A percentile compares a stretch with the other conserved stretches of the same genome.
These are phyloP conservation scores for Rhyzopertha dominica DNA, from an alignment of 1,140 invertebrate genomes.

Conservation along the genomic window DNA sequence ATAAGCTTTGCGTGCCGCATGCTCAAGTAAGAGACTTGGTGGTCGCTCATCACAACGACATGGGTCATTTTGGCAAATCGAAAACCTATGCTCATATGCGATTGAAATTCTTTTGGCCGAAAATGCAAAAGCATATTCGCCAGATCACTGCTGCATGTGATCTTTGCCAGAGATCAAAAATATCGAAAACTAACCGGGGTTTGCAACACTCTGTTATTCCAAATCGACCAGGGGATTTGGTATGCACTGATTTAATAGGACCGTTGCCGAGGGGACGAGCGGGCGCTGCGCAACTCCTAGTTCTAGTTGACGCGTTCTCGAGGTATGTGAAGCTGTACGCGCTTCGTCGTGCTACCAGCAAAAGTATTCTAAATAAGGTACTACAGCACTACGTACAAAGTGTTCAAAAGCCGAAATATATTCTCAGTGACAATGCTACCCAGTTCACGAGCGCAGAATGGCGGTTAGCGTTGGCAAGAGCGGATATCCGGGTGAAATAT, in stretches of 20 bases:
- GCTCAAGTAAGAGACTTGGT: neutral
- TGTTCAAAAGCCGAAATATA: neutral
- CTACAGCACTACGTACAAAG: neutral
- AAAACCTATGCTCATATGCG: neutral
- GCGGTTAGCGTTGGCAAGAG: neutral
- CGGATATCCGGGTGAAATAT: neutral
- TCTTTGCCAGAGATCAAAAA: slow-evolving; percentile 1
- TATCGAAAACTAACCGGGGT: neutral
- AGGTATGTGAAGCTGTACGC: neutral
- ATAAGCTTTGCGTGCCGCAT: neutral
- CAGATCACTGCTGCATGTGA: neutral
- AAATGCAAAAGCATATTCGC: neutral
- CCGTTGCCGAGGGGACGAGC: neutral
- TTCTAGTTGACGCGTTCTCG: slow-evolving; percentile 1
- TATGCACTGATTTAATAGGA: slow-evolving; percentile 5
- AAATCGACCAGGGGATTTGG: neutral
- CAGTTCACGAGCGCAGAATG: neutral
- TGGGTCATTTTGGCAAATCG: slow-evolving; percentile 1
- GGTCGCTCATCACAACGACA: neutral
- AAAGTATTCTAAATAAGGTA: neutral
- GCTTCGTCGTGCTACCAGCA: neutral
- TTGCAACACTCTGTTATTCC: neutral
- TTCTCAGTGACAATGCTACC: neutral
- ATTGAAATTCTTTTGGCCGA: neutral
- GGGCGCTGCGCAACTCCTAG: slow-evolving; percentile 3